A percentile compares a stretch with the other conserved stretches of the same genome.
Evolutionary conservation across 2,888 invertebrate genomes (phyloP).

Genomic region (Aphrophora alni): DNA sequence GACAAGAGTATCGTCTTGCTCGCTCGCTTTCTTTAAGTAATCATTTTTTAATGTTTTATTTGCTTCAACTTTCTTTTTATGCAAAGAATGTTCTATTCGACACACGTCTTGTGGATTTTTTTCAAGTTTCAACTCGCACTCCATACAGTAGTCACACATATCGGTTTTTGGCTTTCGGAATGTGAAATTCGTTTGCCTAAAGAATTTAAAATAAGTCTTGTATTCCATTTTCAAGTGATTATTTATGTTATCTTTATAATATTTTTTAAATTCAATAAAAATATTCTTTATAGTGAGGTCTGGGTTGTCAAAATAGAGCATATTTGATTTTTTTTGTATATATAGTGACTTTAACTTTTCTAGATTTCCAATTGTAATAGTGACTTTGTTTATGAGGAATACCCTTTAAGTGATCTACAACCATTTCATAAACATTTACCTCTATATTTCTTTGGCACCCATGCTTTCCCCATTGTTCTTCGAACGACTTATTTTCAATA

Average conservation of each 20-base stretch:
- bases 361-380: too few relatives aligned
- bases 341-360: too few relatives aligned
- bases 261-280: neutral
- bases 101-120: too few relatives aligned
- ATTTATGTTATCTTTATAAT: constrained; percentile 25
- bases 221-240: constrained; percentile 33
- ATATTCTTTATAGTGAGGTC: constrained; percentile 27
- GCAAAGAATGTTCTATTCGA: too few relatives aligned
- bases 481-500: neutral
- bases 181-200: constrained; percentile 39
- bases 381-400: constrained; percentile 39
- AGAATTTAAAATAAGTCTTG: constrained; percentile 43
- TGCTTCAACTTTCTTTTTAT: too few relatives aligned
- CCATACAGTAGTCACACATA: constrained; percentile 44
- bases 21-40: too few relatives aligned
- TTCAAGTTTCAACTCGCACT: constrained; percentile 14
- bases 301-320: constrained; percentile 33
- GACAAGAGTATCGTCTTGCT: too few relatives aligned
- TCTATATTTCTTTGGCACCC: constrained; percentile 32
- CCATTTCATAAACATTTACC: constrained; percentile 18
- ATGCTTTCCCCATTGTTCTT: constrained; percentile 34
- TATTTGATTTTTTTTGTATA: constrained; percentile 7
- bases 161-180: constrained; percentile 41
- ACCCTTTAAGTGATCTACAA: constrained; percentile 29
- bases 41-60: too few relatives aligned